Conservation (phyloP, 1,140 invertebrate genomes). For the Lerema accius region DNA sequence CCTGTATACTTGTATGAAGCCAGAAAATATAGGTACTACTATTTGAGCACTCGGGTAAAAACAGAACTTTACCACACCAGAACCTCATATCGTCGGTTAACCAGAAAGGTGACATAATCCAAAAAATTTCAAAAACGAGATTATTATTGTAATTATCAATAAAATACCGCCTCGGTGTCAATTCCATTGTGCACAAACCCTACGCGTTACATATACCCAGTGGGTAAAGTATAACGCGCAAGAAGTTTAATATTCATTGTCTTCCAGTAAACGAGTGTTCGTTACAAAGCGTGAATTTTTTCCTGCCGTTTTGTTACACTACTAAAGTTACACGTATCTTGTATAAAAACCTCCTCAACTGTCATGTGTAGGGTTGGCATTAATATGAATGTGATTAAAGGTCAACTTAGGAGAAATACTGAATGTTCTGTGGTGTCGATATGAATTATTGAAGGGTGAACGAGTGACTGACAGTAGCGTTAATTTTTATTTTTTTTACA, state of each 20-base stretch:
- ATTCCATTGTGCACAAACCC: slow-evolving; percentile 8
- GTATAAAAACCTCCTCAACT: slow-evolving; percentile 15
- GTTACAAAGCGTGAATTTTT: slow-evolving; percentile 40
- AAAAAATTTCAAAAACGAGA: no score
- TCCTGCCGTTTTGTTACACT: slow-evolving; percentile 31
- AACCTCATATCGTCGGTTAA: no score
- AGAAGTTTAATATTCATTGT: slow-evolving; percentile 39
- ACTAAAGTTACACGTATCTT: slow-evolving; percentile 29
- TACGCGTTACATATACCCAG: slow-evolving; percentile 8
- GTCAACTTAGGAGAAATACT: not conserved
- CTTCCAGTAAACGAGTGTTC: slow-evolving; percentile 42
- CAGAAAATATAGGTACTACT: no score
- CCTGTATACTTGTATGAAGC: no score
- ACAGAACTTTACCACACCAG: no score
- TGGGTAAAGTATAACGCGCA: slow-evolving; percentile 14
- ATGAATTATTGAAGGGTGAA: slow-evolving; percentile 13
- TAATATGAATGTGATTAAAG: slow-evolving; percentile 6
- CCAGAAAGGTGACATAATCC: no score
- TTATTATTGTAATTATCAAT: no score
- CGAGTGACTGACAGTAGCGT: not conserved
- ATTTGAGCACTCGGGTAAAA: no score
- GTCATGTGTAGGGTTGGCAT: slow-evolving; percentile 3
- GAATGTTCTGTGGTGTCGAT: not conserved
- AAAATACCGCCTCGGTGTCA: no score
- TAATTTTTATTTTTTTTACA: not conserved